A percentile compares a stretch with the other conserved stretches of the same genome.
These are phyloP conservation scores for Priocnemis perturbator DNA, from an alignment of 2,888 invertebrate genomes.

Conservation along the genomic window DNA sequence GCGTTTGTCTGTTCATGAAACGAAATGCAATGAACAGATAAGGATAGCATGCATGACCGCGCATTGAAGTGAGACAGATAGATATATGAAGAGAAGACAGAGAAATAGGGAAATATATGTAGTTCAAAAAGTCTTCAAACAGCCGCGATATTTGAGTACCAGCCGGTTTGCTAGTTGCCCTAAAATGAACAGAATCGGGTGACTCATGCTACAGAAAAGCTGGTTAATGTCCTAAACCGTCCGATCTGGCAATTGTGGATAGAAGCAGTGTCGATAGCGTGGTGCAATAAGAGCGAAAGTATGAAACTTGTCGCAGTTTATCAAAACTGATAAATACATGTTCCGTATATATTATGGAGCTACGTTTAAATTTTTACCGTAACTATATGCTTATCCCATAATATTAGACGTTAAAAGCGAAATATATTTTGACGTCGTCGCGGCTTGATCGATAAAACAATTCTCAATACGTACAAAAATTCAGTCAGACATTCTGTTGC, in stretches of 20 bases:
- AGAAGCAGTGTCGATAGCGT: too few relatives aligned
- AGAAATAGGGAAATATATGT: too few relatives aligned
- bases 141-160: slow-evolving; percentile 10
- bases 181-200: slow-evolving; percentile 30
- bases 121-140: not conserved
- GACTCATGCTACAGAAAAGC: slow-evolving; percentile 36
- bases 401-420: not conserved
- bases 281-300: not conserved
- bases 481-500: too few relatives aligned
- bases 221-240: slow-evolving; percentile 10
- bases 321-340: too few relatives aligned
- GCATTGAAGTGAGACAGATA: slow-evolving; percentile 30
- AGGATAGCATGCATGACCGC: slow-evolving; percentile 17
- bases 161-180: slow-evolving; percentile 31
- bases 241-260: too few relatives aligned
- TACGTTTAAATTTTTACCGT: not conserved
- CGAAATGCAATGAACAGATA: too few relatives aligned
- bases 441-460: too few relatives aligned
- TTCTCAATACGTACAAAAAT: too few relatives aligned
- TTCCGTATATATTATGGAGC: too few relatives aligned
- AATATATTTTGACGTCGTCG: not conserved
- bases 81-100: too few relatives aligned
- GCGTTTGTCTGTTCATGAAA: slow-evolving; percentile 9
- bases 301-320: too few relatives aligned
- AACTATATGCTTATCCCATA: not conserved